These are phyloP conservation scores for Melikaiella ostensackeni DNA, from an alignment of 2,888 invertebrate species.

Conservation along the genomic window DNA sequence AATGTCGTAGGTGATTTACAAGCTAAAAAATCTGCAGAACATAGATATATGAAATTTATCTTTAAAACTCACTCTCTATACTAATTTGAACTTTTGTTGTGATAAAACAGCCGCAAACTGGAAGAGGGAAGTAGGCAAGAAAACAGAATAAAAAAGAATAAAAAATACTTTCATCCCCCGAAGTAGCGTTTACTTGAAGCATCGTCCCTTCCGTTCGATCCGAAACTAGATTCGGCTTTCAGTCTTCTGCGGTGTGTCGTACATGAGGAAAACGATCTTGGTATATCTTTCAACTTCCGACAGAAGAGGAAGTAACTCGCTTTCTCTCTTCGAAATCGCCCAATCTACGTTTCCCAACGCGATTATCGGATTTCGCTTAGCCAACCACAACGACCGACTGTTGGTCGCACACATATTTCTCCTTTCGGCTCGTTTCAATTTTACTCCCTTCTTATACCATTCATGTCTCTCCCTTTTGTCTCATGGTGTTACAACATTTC, in stretches of 20 bases:
- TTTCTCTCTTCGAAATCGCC: constrained; percentile 54
- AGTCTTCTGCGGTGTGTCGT: constrained; percentile 5
- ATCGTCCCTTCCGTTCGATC: constrained; percentile 24
- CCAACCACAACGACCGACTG: constrained; percentile 48
- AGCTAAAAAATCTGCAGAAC: too few relatives aligned
- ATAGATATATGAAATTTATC: too few relatives aligned
- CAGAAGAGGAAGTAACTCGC: constrained; percentile 37
- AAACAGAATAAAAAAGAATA: constrained; percentile 6
- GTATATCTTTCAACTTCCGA: constrained; percentile 26
- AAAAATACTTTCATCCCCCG: neutral
- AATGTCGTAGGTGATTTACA: too few relatives aligned
- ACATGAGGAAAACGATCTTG: constrained; percentile 27
- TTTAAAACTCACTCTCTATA: too few relatives aligned
- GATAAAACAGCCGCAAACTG: neutral
- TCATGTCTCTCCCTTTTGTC: constrained; percentile 3
- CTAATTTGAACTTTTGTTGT: too few relatives aligned
- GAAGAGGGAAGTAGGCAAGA: neutral
- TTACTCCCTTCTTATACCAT: constrained; percentile 29
- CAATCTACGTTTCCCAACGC: constrained; percentile 59
- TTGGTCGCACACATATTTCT: constrained; percentile 49
- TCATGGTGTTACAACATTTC: constrained; percentile 6
- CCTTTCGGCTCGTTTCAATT: constrained; percentile 47
- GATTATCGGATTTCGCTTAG: constrained; percentile 74
- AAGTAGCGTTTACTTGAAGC: constrained; percentile 3
- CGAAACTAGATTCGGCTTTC: constrained; percentile 6